A percentile compares a stretch with the other conserved stretches of the same genome.
phyloP scores from a whole-genome alignment of 1,140 invertebrate genomes.

The Rhysida immarginata region DNA sequence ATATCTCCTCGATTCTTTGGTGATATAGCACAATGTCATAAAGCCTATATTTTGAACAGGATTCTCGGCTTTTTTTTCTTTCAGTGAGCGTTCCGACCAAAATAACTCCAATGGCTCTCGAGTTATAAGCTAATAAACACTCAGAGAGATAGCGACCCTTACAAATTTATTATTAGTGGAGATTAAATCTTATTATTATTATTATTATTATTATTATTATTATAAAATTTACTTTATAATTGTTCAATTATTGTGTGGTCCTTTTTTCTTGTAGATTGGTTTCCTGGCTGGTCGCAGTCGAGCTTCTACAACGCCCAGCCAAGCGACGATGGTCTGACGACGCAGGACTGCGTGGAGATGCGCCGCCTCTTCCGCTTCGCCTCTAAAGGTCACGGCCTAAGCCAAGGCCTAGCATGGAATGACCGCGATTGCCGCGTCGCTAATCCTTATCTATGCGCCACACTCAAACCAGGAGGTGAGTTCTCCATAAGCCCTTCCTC shows the following conservation, averaged over 20 bases:
- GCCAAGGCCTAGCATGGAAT: conserved; percentile 50
- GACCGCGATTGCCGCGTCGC: conserved; percentile 49
- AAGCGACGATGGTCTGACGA: conserved; percentile 58
- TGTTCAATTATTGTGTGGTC: conserved; percentile 1
- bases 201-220: too few relatives aligned
- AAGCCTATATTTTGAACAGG: too few relatives aligned
- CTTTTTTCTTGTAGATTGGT: conserved; percentile 48
- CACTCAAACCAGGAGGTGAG: conserved; percentile 38
- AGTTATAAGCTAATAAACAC: too few relatives aligned
- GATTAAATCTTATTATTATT: too few relatives aligned
- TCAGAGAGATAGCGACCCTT: not conserved
- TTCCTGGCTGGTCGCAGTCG: conserved; percentile 48
- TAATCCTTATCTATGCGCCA: conserved; percentile 56
- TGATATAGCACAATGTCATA: too few relatives aligned
- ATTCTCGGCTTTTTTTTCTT: too few relatives aligned
- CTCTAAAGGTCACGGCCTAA: conserved; percentile 19
- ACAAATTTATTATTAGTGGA: not conserved
- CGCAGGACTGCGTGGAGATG: conserved; percentile 61
- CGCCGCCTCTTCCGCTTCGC: conserved; percentile 42
- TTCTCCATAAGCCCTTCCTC: too few relatives aligned
- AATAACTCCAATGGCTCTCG: too few relatives aligned
- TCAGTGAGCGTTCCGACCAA: too few relatives aligned
- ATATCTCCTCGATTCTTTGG: too few relatives aligned
- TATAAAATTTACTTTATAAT: not conserved
- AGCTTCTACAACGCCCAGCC: conserved; percentile 50